phyloP scores from a whole-genome alignment of 2,888 invertebrate species.

The Napeogenes inachia region DNA sequence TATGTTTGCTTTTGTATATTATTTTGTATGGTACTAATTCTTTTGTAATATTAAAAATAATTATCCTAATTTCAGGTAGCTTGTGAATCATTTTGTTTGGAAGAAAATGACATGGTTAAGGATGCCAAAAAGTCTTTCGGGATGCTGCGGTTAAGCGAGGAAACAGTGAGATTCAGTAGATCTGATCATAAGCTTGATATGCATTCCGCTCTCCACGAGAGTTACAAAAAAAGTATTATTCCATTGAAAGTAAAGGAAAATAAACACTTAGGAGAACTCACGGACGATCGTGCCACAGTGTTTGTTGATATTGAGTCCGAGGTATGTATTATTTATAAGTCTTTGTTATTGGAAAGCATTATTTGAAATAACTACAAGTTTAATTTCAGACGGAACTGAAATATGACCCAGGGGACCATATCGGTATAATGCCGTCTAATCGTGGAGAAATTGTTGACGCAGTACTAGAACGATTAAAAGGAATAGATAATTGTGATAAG shows the following conservation, averaged over 20 bases:
- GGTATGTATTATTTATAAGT: constrained; percentile 41
- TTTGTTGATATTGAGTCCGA: constrained; percentile 76
- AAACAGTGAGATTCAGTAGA: constrained; percentile 84
- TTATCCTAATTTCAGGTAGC: constrained; percentile 79
- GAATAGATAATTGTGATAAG: constrained; percentile 81
- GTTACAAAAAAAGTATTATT: constrained; percentile 63
- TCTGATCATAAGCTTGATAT: constrained; percentile 49
- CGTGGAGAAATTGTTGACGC: constrained; percentile 86
- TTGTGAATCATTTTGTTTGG: constrained; percentile 94
- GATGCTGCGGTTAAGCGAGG: constrained; percentile 83
- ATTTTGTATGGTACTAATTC: background rate
- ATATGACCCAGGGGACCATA: constrained; percentile 94
- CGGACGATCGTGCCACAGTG: constrained; percentile 75
- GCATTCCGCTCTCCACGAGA: constrained; percentile 51
- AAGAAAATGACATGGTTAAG: constrained; percentile 89
- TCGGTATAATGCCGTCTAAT: constrained; percentile 93
- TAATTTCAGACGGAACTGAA: constrained; percentile 69
- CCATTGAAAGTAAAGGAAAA: constrained; percentile 74
- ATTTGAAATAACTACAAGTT: constrained; percentile 14
- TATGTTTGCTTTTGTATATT: constrained; percentile 51
- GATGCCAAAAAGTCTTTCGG: constrained; percentile 88
- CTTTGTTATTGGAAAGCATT: background rate
- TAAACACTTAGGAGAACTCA: constrained; percentile 78
- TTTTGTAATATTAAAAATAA: background rate
- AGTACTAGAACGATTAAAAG: constrained; percentile 82